Percentiles rank a stretch among this genome's conserved stretches.
Evolutionary conservation across 2,888 invertebrate genomes (phyloP).

Genomic region (Lepas anatifera): DNA sequence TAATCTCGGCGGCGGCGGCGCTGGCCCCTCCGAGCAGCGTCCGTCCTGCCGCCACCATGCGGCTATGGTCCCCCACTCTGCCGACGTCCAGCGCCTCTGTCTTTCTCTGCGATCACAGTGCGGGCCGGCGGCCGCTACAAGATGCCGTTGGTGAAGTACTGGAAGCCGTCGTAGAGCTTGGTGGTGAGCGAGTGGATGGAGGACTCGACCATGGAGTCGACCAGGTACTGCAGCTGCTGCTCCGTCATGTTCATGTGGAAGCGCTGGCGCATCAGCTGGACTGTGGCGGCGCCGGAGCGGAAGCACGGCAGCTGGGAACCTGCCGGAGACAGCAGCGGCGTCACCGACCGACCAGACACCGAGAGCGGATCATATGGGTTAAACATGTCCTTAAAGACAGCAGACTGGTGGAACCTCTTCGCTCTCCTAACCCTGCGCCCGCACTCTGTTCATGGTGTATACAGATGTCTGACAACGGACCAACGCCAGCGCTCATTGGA

Average conservation of each 20-base stretch:
- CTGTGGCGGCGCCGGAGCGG: conserved; percentile 80
- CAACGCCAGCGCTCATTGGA: too few relatives aligned
- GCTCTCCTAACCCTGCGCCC: too few relatives aligned
- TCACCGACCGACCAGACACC: too few relatives aligned
- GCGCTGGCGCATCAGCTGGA: conserved; percentile 45
- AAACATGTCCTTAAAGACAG: too few relatives aligned
- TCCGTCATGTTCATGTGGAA: conserved; percentile 92
- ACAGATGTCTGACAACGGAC: too few relatives aligned
- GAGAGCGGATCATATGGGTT: too few relatives aligned
- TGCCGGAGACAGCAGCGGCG: conserved; percentile 34
- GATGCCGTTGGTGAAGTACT: conserved; percentile 97
- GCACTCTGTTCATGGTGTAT: too few relatives aligned
- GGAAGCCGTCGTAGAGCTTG: conserved; percentile 95
- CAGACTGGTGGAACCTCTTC: too few relatives aligned
- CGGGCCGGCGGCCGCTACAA: conserved; percentile 38
- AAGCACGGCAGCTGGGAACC: conserved; percentile 94
- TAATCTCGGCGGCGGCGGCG: too few relatives aligned
- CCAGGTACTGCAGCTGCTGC: conserved; percentile 79
- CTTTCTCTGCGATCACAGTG: neutral
- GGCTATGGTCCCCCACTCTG: neutral
- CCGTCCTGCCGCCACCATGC: neutral
- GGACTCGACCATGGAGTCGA: conserved; percentile 86
- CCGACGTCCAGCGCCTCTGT: too few relatives aligned
- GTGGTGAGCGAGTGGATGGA: conserved; percentile 94
- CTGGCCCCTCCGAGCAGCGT: neutral